Evolutionary conservation across 2,797 vertebrate genomes (phyloP).

Genomic region (Pipistrellus pygmaeus): DNA sequence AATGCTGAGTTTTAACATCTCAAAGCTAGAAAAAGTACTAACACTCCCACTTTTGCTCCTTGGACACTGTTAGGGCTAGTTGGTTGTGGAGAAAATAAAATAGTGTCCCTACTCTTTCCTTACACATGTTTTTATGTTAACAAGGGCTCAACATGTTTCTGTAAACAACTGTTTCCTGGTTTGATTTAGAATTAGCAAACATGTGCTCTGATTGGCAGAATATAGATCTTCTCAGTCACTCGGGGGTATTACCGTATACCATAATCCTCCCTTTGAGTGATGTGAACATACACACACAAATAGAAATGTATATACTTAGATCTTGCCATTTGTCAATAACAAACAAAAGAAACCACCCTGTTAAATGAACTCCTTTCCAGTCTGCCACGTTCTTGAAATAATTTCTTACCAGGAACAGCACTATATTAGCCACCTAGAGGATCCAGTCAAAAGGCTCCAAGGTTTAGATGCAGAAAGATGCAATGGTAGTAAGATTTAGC

Average conservation of each 20-base stretch:
- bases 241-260: not conserved
- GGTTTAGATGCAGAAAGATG: slow-evolving; percentile 19
- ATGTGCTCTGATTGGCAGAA: not conserved
- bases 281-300: not conserved
- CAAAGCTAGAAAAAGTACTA: not conserved
- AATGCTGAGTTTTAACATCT: not conserved
- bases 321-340: slow-evolving; percentile 6
- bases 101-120: not conserved
- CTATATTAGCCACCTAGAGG: not conserved
- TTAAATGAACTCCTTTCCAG: not conserved
- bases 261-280: not conserved
- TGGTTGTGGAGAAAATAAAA: not conserved
- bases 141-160: not conserved
- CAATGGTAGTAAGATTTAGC: not conserved
- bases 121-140: not conserved
- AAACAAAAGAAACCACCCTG: not conserved
- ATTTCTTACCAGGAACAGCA: slow-evolving; percentile 2
- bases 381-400: not conserved
- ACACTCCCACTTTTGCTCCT: not conserved
- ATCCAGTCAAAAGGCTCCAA: not conserved
- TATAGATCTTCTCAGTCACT: not conserved
- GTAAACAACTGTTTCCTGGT: not conserved
- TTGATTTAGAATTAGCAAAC: slow-evolving; percentile 27
- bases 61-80: not conserved
- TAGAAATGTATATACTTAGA: not conserved